Conservation (phyloP, 2,113 vertebrate genomes). For the Corythornis cristatus region DNA sequence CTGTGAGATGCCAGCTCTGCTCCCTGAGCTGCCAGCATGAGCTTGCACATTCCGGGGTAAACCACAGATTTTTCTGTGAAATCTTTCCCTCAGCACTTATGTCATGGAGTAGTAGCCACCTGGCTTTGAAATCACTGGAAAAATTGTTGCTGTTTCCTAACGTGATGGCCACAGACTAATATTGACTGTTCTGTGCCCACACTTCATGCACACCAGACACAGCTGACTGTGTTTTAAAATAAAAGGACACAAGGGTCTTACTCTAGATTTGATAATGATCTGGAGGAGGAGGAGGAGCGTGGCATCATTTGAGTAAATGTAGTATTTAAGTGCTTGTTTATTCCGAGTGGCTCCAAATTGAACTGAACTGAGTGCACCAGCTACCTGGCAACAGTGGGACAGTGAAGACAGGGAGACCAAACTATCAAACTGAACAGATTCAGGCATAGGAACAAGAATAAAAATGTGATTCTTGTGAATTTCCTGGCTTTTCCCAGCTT, state of each 20-base stretch:
- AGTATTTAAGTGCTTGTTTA: not conserved
- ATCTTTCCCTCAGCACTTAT: not conserved
- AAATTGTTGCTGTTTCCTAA: not conserved
- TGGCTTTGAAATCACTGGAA: not conserved
- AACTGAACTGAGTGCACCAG: not conserved
- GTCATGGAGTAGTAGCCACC: not conserved
- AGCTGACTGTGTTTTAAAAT: not conserved
- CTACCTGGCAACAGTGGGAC: constrained; percentile 5
- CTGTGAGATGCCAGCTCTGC: not conserved
- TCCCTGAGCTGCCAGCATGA: not conserved
- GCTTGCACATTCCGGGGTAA: not conserved
- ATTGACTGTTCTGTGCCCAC: not conserved
- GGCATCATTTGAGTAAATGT: not conserved
- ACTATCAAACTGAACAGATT: constrained; percentile 12
- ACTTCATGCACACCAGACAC: not conserved
- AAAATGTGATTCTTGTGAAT: constrained; percentile 1
- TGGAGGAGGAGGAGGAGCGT: not conserved
- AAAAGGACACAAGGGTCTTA: not conserved
- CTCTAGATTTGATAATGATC: not conserved
- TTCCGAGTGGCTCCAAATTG: not conserved
- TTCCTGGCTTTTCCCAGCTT: constrained; percentile 5
- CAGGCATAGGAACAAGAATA: not conserved
- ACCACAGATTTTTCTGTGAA: not conserved
- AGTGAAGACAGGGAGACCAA: not conserved
- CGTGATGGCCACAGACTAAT: not conserved